Conservation (phyloP, 30 jellyfish, hydroid and myxozoan genomes). For the Aurelia sp. region DNA sequence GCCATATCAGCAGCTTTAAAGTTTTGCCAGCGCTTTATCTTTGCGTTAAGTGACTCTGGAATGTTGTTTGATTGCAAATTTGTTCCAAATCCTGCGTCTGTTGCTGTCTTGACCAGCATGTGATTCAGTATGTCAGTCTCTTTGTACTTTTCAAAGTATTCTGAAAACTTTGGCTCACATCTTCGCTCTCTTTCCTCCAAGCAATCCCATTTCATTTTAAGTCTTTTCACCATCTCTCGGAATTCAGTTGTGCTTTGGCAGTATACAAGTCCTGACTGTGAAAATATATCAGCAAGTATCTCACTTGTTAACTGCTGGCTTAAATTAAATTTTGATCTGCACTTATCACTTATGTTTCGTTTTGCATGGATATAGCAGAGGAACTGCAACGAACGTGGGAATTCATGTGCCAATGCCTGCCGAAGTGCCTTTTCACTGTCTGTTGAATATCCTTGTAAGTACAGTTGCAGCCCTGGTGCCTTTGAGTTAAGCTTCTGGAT, state of each 20-base stretch:
- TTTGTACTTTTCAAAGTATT: not conserved
- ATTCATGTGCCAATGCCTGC: too few species aligned
- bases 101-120: not conserved
- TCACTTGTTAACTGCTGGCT: too few species aligned
- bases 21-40: not conserved
- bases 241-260: too few species aligned
- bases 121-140: slow-evolving; percentile 7
- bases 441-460: slow-evolving; percentile 14
- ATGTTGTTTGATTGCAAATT: not conserved
- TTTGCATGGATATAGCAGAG: too few species aligned
- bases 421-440: too few species aligned
- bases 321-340: too few species aligned
- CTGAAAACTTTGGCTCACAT: slow-evolving; percentile 1
- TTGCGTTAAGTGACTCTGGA: not conserved
- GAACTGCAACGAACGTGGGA: too few species aligned
- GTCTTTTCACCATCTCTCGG: not conserved
- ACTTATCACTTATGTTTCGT: too few species aligned
- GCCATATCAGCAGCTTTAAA: slow-evolving; percentile 12
- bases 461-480: slow-evolving; percentile 14
- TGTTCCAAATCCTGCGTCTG: too few species aligned
- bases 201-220: slow-evolving; percentile 2
- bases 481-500: slow-evolving; percentile 8
- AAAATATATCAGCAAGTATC: too few species aligned
- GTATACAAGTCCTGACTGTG: too few species aligned
- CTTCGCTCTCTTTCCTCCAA: slow-evolving; percentile 3